Percentiles rank a stretch among this genome's conserved stretches.
Evolutionary conservation across 2,888 invertebrate species (phyloP).

Genomic region (Caenorhabditis sp.): DNA sequence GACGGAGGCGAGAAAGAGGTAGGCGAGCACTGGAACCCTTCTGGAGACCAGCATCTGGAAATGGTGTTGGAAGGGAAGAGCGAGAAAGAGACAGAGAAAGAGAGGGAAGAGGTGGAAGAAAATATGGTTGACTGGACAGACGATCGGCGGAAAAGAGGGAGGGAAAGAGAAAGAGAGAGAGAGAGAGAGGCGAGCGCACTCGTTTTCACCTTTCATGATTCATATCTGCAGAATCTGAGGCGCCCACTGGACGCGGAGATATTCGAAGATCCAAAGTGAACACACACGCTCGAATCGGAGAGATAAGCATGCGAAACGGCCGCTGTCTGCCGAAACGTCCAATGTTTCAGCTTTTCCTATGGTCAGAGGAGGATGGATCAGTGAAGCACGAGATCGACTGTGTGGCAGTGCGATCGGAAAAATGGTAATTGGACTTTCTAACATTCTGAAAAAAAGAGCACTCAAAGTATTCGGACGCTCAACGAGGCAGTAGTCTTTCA

Average conservation of each 20-base stretch:
- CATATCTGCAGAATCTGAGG: not conserved
- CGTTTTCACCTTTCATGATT: slow-evolving; percentile 10
- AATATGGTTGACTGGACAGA: not conserved
- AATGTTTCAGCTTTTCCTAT: too few relatives aligned
- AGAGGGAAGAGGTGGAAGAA: slow-evolving; percentile 2
- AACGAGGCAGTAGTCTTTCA: too few relatives aligned
- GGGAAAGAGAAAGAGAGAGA: not conserved
- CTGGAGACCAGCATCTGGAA: slow-evolving; percentile 39
- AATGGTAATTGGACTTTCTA: too few relatives aligned
- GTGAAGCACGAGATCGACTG: too few relatives aligned
- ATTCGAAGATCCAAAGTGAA: slow-evolving; percentile 1
- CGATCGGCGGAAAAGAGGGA: not conserved
- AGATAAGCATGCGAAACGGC: not conserved
- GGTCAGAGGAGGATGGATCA: too few relatives aligned
- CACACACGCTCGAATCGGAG: not conserved
- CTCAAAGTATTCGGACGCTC: too few relatives aligned
- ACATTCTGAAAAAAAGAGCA: too few relatives aligned
- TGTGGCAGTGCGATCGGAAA: too few relatives aligned
- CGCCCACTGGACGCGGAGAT: not conserved
- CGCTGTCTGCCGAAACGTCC: too few relatives aligned
- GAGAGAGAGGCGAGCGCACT: not conserved
- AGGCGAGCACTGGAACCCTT: slow-evolving; percentile 38
- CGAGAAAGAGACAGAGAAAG: not conserved
- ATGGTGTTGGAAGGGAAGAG: not conserved
- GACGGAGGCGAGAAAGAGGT: slow-evolving; percentile 39